Percentiles rank a stretch among this genome's conserved stretches.
phyloP scores from a whole-genome alignment of 2,113 vertebrate species.

The Eolophus roseicapilla region DNA sequence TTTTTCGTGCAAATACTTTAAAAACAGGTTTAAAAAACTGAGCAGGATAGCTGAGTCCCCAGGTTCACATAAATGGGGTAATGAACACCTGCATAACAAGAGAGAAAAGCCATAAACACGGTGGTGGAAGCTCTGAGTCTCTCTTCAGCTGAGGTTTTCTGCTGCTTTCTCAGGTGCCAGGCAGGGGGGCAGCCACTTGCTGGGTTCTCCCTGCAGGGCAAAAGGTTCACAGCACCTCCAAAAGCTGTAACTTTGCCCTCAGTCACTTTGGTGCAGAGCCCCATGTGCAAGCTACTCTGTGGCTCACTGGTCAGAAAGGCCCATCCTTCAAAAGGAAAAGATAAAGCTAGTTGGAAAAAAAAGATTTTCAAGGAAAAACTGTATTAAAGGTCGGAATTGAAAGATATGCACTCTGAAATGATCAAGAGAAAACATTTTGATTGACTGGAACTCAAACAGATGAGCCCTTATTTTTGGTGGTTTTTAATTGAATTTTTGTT shows the following conservation, averaged over 20 bases:
- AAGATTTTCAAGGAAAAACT: not conserved
- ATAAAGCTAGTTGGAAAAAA: not conserved
- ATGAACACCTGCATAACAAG: not conserved
- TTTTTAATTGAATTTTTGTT: not conserved
- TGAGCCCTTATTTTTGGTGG: not conserved
- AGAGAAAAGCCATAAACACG: not conserved
- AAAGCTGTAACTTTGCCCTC: not conserved
- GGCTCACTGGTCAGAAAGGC: not conserved
- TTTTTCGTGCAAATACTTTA: constrained; percentile 40
- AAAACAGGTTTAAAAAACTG: not conserved
- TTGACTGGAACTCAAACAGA: not conserved
- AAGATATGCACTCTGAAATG: not conserved
- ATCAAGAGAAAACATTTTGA: not conserved
- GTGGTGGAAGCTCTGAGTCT: not conserved
- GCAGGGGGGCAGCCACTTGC: not conserved
- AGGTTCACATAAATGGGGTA: not conserved
- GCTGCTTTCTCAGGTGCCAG: not conserved
- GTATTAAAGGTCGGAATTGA: not conserved
- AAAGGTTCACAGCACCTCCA: not conserved
- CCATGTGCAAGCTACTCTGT: fast-evolving
- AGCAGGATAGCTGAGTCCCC: constrained; percentile 2
- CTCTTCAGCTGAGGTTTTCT: not conserved
- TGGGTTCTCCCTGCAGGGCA: fast-evolving
- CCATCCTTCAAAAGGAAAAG: not conserved
- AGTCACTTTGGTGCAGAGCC: not conserved